These are phyloP conservation scores for Thereva nobilitata DNA, from an alignment of 2,888 invertebrate species.

Conservation along the genomic window DNA sequence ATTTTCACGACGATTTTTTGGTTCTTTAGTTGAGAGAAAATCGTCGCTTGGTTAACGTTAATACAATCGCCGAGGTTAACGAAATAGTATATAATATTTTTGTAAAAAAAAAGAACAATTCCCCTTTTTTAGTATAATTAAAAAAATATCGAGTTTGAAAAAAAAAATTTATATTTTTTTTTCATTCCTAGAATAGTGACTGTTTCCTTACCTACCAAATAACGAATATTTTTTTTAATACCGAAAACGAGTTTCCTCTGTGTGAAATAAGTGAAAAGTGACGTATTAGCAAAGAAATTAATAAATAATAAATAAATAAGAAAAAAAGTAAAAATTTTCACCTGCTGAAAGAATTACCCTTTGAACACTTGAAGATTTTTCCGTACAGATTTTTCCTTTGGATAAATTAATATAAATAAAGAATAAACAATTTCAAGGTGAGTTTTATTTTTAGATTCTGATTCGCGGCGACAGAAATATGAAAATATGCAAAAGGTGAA, in stretches of 20 bases:
- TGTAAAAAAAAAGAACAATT: constrained; percentile 23
- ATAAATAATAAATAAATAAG: no score
- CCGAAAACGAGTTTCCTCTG: no score
- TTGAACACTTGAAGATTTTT: constrained; percentile 24
- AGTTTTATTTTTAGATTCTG: constrained; percentile 56
- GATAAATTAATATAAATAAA: constrained; percentile 45
- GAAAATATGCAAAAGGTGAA: constrained; percentile 19
- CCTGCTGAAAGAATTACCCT: constrained; percentile 29
- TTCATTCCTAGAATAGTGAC: no score
- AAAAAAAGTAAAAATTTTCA: neutral
- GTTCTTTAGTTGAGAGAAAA: constrained; percentile 58
- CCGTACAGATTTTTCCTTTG: constrained; percentile 19
- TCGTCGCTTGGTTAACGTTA: constrained; percentile 59
- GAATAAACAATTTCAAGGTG: constrained; percentile 55
- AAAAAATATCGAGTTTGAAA: constrained; percentile 19
- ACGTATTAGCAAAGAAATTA: no score
- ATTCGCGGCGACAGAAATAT: constrained; percentile 15
- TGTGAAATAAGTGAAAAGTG: no score
- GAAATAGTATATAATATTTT: constrained; percentile 22
- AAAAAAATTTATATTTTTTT: no score
- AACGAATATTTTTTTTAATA: no score
- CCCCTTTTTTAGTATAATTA: constrained; percentile 38
- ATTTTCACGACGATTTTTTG: constrained; percentile 34
- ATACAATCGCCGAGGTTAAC: constrained; percentile 11
- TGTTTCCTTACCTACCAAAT: no score